Base-by-base conservation (phyloP, 2,888 invertebrate species). In the Ferrisia virgata region DNA sequence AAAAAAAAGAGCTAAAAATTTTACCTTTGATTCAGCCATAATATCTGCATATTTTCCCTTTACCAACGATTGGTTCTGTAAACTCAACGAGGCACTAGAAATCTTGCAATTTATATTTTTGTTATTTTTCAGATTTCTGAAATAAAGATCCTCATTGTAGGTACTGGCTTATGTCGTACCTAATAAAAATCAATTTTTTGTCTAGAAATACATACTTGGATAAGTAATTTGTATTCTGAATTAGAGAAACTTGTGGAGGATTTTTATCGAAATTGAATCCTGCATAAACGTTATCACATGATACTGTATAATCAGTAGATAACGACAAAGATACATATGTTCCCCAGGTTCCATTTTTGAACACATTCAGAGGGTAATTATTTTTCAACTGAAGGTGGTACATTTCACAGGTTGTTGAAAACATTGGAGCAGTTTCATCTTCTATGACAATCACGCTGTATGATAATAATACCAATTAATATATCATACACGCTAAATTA, bases 221-320 rank as follows among this genome's bases (percentile, higher is more conserved):
- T 15, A 28, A 15, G 28, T 28, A 28, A 64, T 64, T 64, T 28
- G 28, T 64, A 28, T 64, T 15, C 15, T 64, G 25, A 5, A 31
- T 28, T 5, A 28, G 9, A 15, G 64, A 28, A 28, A 64, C 28
- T 4, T 28, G 25, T 2, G 64, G 13, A 28, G 28, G 28, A 31
- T 98, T 98, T 79, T 98, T 98, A 84, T 94, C 91, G 0, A 93
- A 93, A 15, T 92, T 87, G 0, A 94, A 92, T 88, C 95, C 95
- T 1, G 93, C 93, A 88, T 92, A 96, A 0, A 93, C 94, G 88
- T 96, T 94, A 85, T 92, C 91, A 11, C 89, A 90, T 0, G 89
- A 87, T 0, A 90, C 89, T 0, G 88, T 88, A 8, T 89, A 88
- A 25, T 90, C 86, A 72, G 91, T 89, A 4, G 91, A 90, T 0